Conservation (phyloP, 2,113 vertebrate species). For the Onychostoma macrolepis region DNA sequence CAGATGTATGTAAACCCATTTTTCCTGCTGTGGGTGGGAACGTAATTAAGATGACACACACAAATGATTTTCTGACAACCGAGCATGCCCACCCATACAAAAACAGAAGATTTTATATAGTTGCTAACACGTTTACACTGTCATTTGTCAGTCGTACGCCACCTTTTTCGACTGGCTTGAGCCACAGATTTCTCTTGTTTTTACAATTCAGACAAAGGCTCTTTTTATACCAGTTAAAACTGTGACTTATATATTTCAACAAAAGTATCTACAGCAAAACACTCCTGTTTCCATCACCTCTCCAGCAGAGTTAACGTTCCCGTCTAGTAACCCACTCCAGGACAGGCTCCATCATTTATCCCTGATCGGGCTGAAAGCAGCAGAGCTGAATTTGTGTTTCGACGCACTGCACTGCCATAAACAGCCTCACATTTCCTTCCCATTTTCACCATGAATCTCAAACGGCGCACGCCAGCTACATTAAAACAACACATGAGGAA, state of each 20-base stretch:
- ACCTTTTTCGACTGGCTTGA: neutral
- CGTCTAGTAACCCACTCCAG: conserved; percentile 50
- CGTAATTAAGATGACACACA: conserved; percentile 71
- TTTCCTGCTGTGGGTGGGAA: conserved; percentile 66
- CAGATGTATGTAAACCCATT: conserved; percentile 77
- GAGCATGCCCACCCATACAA: conserved; percentile 71
- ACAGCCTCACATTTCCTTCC: conserved; percentile 63
- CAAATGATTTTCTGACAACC: conserved; percentile 64
- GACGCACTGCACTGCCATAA: conserved; percentile 58
- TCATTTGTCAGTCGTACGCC: conserved; percentile 8
- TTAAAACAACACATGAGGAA: conserved; percentile 64
- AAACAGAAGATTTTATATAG: conserved; percentile 30
- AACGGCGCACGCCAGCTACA: conserved; percentile 50
- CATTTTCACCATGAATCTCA: conserved; percentile 71
- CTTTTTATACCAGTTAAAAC: neutral
- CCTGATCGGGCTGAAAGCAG: conserved; percentile 67
- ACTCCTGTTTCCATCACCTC: conserved; percentile 9
- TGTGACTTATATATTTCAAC: neutral
- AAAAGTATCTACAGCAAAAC: conserved; percentile 15
- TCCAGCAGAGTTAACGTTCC: conserved; percentile 47
- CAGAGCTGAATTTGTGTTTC: conserved; percentile 59
- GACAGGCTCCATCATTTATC: conserved; percentile 69
- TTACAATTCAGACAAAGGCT: neutral
- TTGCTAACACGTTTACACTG: conserved; percentile 55
- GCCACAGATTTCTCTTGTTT: neutral